Evolutionary conservation across 2,888 invertebrate genomes (phyloP).

Genomic region (Archaeoteleia sp.): DNA sequence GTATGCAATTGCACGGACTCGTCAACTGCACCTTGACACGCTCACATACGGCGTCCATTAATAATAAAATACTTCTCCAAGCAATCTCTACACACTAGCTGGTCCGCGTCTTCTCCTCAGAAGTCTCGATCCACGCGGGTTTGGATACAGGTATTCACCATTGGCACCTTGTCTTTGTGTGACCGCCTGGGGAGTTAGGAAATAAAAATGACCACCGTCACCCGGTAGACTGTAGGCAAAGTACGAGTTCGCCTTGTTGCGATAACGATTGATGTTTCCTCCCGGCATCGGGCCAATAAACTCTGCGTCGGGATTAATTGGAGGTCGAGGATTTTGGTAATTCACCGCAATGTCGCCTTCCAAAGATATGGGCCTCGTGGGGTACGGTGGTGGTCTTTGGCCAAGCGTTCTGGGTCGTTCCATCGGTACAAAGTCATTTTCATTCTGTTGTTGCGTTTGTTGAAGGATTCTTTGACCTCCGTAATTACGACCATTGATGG

Average conservation of each 20-base stretch:
- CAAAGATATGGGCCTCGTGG: constrained; percentile 63
- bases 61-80: no score
- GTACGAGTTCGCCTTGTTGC: constrained; percentile 76
- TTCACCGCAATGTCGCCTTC: constrained; percentile 78
- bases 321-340: constrained; percentile 78
- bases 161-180: constrained; percentile 66
- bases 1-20: constrained; percentile 23
- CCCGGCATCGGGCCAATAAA: constrained; percentile 73
- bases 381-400: constrained; percentile 25
- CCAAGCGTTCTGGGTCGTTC: constrained; percentile 52
- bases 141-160: constrained; percentile 62
- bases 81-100: constrained; percentile 14
- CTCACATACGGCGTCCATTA: background rate
- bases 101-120: constrained; percentile 64
- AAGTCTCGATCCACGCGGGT: constrained; percentile 62
- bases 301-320: constrained; percentile 79
- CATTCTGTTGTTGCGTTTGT: constrained; percentile 44
- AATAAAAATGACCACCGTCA: constrained; percentile 86
- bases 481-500: constrained; percentile 22
- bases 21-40: constrained; percentile 1
- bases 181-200: constrained; percentile 83
- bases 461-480: constrained; percentile 42
- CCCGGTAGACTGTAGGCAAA: constrained; percentile 85
- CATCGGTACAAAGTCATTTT: constrained; percentile 60
- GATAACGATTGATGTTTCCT: constrained; percentile 51